phyloP scores from a whole-genome alignment of 2,888 invertebrate genomes.

The Stenotaenia linearis region DNA sequence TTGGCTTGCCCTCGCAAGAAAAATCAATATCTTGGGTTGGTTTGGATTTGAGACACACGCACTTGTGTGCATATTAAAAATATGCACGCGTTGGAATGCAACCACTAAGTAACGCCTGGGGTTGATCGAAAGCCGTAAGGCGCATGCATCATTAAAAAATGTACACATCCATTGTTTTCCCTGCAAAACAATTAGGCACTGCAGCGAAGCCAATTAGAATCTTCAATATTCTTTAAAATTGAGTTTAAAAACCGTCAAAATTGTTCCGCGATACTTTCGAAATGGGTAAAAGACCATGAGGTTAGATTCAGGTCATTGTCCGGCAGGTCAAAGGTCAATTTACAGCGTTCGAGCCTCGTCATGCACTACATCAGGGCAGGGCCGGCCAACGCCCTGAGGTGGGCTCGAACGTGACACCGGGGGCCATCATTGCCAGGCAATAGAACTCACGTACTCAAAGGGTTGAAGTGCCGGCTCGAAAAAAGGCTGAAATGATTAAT shows the following conservation, averaged over 20 bases:
- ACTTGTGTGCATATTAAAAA: constrained; percentile 29
- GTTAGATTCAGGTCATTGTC: constrained; percentile 12
- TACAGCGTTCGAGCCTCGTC: constrained; percentile 1
- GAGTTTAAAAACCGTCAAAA: too few relatives aligned
- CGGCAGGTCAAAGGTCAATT: constrained; percentile 16
- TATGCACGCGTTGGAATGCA: constrained; percentile 24
- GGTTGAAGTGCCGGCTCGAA: neutral
- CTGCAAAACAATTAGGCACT: too few relatives aligned
- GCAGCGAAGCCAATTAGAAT: too few relatives aligned
- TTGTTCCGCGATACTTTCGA: too few relatives aligned
- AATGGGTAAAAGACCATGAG: neutral
- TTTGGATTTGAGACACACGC: neutral
- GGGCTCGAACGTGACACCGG: constrained; percentile 7
- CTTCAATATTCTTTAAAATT: too few relatives aligned
- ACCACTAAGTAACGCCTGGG: neutral
- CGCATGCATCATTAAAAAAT: neutral
- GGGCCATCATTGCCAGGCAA: constrained; percentile 7
- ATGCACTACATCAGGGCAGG: constrained; percentile 19
- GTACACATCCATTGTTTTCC: neutral
- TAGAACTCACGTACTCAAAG: constrained; percentile 10
- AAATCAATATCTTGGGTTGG: constrained; percentile 24
- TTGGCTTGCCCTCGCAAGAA: neutral
- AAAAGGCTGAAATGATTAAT: neutral
- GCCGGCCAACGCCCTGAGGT: constrained; percentile 23
- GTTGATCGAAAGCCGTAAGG: neutral